Conservation (phyloP, 2,888 invertebrate genomes). For the Charanyca ferruginea region DNA sequence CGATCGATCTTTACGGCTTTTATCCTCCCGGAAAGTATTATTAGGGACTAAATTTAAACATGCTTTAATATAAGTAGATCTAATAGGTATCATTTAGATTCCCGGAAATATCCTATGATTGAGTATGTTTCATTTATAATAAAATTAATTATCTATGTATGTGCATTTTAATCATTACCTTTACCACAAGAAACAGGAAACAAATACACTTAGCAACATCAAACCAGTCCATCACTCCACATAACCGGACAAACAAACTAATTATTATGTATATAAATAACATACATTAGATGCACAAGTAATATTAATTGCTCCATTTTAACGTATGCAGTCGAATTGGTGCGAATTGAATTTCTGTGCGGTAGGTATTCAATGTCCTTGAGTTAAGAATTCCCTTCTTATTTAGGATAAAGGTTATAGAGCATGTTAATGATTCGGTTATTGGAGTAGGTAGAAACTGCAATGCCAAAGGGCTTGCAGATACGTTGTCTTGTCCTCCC, state of each 20-base stretch:
- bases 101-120: too few species aligned
- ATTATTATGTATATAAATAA: background rate
- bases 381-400: constrained; percentile 62
- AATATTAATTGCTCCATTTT: constrained; percentile 44
- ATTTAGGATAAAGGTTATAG: constrained; percentile 46
- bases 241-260: constrained; percentile 20
- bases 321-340: constrained; percentile 55
- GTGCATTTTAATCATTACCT: background rate
- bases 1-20: too few species aligned
- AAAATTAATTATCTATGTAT: background rate
- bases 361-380: constrained; percentile 60
- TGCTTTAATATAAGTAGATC: too few species aligned
- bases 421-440: background rate
- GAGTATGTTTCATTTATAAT: background rate
- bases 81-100: too few species aligned
- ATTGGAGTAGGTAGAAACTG: background rate
- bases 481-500: too few species aligned
- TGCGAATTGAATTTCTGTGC: constrained; percentile 56
- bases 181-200: background rate
- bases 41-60: too few species aligned
- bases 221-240: background rate
- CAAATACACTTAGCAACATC: background rate
- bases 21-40: too few species aligned
- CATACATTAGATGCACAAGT: background rate
- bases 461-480: too few species aligned